These are phyloP conservation scores for Anguilla obscura DNA, from an alignment of 2,797 vertebrate species.

Conservation along the genomic window DNA sequence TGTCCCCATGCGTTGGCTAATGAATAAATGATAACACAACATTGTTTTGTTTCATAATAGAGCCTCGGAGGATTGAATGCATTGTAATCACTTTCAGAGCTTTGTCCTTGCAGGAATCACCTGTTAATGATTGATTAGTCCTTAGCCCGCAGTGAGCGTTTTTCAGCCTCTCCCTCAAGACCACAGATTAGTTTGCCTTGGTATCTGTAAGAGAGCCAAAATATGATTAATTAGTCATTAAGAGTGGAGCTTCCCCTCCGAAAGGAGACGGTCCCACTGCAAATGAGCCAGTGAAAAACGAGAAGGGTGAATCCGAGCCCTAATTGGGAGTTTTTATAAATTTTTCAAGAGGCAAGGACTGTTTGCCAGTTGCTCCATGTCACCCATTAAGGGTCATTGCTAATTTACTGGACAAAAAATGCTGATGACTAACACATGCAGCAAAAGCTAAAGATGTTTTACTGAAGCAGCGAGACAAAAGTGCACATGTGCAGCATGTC, in stretches of 20 bases:
- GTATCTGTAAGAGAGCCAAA: conserved; percentile 45
- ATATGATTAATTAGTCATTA: conserved; percentile 57
- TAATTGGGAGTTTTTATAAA: conserved; percentile 51
- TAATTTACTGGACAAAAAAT: conserved; percentile 7
- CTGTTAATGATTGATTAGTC: conserved; percentile 54
- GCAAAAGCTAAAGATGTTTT: background rate
- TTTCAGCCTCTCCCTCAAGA: conserved; percentile 37
- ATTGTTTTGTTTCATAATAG: conserved; percentile 45
- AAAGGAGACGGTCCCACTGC: conserved; percentile 28
- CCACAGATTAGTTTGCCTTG: conserved; percentile 49
- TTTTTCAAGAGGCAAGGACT: conserved; percentile 43
- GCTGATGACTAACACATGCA: background rate
- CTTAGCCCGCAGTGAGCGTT: conserved; percentile 31
- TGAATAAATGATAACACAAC: conserved; percentile 39
- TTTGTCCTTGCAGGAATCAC: conserved; percentile 51
- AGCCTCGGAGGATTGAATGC: conserved; percentile 40
- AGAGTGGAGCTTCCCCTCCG: conserved; percentile 41
- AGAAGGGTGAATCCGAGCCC: conserved; percentile 41
- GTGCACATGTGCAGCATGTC: background rate
- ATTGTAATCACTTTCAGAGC: conserved; percentile 36
- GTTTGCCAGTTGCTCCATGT: conserved; percentile 41
- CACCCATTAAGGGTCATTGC: conserved; percentile 34
- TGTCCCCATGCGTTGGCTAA: conserved; percentile 23
- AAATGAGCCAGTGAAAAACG: conserved; percentile 47
- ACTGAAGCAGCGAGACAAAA: background rate